Base-by-base conservation (phyloP, 2,113 vertebrate species). In the Edolisoma coerulescens region DNA sequence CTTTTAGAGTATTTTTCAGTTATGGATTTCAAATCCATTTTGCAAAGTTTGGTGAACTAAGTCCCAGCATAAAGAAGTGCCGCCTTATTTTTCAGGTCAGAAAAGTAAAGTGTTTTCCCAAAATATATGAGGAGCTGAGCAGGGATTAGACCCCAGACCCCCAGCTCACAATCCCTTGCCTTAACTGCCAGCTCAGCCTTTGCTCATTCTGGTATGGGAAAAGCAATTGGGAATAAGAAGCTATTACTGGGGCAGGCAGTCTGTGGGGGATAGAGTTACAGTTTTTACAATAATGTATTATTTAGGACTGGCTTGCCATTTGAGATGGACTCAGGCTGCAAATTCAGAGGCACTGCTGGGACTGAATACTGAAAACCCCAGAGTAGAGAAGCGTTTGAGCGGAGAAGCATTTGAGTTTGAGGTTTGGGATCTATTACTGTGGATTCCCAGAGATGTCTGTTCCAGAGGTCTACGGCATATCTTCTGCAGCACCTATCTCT, bases 201-300 rank as follows among this genome's bases (percentile, higher is more conserved):
- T 45, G 69, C 93, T 94, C 91, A 16, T 95, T 94, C 87, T 95
- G 84, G 81, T 33, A 45, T 50, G 70, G 94, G 94, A 89, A 92
- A 94, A 93, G 95, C 87, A 96, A 95, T 84, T 93, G 95, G 91
- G 89, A 95, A 78, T 95, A 94, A 93, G 89, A 79, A 94, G 95
- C 77, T 93, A 11, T 95, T 93, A 89, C 74, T 95, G 91, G 93
- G 87, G 57, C 89, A 95, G 95, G 93, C 60, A 35, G 87, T 71
- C 96, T 82, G 44, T 21, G 53, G 91, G 96, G 95, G 91, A 95
- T 91, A 89, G 92, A 95, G 93, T 87, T 76, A 53, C 77, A 71
- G 67, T 84, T 89, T 90, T 93, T 84, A 84, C 93, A 96, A 79
- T 87, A 78, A 96, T 91, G 84, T 76, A 89, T 96, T 95, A 94